Evolutionary conservation across 2,888 invertebrate genomes (phyloP).

Genomic region (Lamellibrachia satsuma): DNA sequence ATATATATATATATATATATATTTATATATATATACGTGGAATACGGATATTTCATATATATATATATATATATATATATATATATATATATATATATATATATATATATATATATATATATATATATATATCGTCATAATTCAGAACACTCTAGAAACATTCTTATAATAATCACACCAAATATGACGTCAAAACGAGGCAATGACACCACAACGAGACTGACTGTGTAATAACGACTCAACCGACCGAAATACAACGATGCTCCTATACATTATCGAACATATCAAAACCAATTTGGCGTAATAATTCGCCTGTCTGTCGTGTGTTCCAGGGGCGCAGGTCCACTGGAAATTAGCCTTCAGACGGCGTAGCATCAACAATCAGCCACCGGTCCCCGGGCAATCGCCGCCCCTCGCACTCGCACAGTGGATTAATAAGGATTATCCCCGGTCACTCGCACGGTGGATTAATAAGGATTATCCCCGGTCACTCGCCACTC

Average conservation of each 20-base stretch:
- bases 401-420: neutral
- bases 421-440: conserved; percentile 1
- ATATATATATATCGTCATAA: neutral
- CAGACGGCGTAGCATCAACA: conserved; percentile 8
- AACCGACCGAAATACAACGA: neutral
- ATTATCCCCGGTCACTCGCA: neutral
- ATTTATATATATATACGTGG: neutral
- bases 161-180: neutral
- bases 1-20: neutral
- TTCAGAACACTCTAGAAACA: too few species aligned
- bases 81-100: neutral
- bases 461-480: conserved; percentile 7
- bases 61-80: neutral
- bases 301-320: conserved; percentile 13
- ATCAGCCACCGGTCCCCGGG: neutral
- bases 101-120: neutral
- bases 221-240: neutral
- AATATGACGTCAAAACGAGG: neutral
- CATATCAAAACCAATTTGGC: conserved; percentile 4
- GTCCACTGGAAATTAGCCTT: neutral
- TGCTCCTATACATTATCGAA: neutral
- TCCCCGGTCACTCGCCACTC: neutral
- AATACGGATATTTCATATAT: neutral
- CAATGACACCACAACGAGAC: neutral
- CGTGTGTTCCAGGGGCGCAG: neutral